Evolutionary conservation across 1,140 invertebrate genomes (phyloP).

Genomic region (Drosophila setifemur): DNA sequence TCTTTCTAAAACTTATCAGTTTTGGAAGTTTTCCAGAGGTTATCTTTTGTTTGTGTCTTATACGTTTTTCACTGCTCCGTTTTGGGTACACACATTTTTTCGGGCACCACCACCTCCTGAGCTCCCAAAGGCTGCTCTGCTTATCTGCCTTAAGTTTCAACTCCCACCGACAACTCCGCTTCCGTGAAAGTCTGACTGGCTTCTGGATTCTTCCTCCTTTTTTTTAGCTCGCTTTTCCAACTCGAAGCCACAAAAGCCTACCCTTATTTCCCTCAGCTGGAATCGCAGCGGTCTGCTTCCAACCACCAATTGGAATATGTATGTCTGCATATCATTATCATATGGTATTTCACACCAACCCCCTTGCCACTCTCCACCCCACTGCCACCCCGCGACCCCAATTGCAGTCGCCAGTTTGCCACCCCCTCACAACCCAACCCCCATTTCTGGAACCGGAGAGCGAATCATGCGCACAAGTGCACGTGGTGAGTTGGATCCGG

Average conservation of each 20-base stretch:
- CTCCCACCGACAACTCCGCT: conserved; percentile 47
- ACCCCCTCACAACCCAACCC: conserved; percentile 16
- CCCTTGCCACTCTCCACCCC: conserved; percentile 1
- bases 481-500: conserved; percentile 53
- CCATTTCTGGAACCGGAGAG: neutral
- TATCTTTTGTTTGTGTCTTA: neutral
- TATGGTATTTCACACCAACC: conserved; percentile 60
- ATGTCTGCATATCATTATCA: conserved; percentile 70
- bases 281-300: conserved; percentile 35
- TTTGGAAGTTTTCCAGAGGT: neutral
- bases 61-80: conserved; percentile 11
- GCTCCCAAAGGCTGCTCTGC: conserved; percentile 27
- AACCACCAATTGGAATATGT: conserved; percentile 69
- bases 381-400: neutral
- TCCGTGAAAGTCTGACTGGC: conserved; percentile 37
- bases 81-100: conserved; percentile 37
- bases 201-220: conserved; percentile 31
- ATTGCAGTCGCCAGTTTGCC: conserved; percentile 1
- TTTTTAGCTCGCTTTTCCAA: conserved; percentile 51
- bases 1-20: no score
- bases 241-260: conserved; percentile 62
- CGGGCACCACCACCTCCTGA: conserved; percentile 31
- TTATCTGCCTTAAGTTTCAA: conserved; percentile 23
- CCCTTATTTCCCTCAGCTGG: conserved; percentile 67
- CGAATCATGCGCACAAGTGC: conserved; percentile 71